A percentile compares a stretch with the other conserved stretches of the same genome.
These are phyloP conservation scores for Xylota segnis DNA, from an alignment of 2,888 invertebrate genomes.

Conservation along the genomic window DNA sequence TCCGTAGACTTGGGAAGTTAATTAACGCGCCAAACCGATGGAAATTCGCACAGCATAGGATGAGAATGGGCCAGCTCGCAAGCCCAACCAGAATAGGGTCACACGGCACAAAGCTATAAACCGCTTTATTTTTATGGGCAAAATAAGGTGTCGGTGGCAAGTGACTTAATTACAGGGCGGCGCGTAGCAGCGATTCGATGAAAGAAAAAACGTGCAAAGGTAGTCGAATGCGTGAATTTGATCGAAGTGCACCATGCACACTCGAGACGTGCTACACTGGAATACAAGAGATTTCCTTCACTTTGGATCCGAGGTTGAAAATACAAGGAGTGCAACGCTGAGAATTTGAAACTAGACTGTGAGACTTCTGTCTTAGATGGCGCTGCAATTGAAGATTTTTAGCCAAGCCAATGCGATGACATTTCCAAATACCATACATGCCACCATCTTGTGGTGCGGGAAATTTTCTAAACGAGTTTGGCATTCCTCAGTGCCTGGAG, in stretches of 20 bases:
- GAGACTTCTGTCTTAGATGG: no score
- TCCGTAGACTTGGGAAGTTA: conserved; percentile 65
- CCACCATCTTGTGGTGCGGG: no score
- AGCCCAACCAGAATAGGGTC: conserved; percentile 55
- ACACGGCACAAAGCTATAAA: conserved; percentile 65
- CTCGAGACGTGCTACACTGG: conserved; percentile 1
- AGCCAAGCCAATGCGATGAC: no score
- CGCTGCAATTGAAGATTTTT: no score
- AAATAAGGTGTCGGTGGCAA: conserved; percentile 76
- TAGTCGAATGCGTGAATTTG: conserved; percentile 27
- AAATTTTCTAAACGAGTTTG: no score
- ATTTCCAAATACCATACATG: no score
- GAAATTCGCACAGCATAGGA: conserved; percentile 64
- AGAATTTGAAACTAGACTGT: no score
- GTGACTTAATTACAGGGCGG: conserved; percentile 76
- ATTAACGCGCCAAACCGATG: conserved; percentile 74
- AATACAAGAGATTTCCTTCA: conserved; percentile 6
- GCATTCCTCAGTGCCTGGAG: no score
- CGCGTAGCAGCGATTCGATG: conserved; percentile 54
- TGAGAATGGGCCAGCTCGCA: conserved; percentile 10
- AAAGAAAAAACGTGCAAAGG: conserved; percentile 67
- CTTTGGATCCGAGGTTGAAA: no score
- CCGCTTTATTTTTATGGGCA: conserved; percentile 68
- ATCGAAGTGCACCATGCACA: conserved; percentile 23
- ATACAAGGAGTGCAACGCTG: no score